Evolutionary conservation across 2,888 invertebrate genomes (phyloP).

Genomic region (Limnephilus rhombicus): DNA sequence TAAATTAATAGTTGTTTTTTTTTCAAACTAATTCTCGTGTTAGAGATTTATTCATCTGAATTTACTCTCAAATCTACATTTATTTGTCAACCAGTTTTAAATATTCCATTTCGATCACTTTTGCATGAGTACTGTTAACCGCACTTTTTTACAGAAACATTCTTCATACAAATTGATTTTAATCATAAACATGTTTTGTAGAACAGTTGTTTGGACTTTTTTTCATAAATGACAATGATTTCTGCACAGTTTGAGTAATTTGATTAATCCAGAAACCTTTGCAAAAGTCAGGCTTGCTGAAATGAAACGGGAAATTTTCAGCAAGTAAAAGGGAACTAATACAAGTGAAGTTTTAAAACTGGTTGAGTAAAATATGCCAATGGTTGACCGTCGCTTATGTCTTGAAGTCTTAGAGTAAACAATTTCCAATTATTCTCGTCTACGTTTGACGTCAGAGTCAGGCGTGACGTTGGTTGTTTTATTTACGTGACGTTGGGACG

Average conservation of each 20-base stretch:
- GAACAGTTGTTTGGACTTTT: not conserved
- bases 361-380: slow-evolving; percentile 26
- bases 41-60: not conserved
- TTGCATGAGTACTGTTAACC: not conserved
- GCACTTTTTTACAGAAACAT: not conserved
- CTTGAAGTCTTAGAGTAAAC: not conserved
- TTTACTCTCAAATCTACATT: not conserved
- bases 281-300: slow-evolving; percentile 15
- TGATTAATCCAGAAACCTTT: slow-evolving; percentile 21
- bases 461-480: not conserved
- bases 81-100: slow-evolving; percentile 31
- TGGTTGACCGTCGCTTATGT: slow-evolving; percentile 2
- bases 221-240: slow-evolving; percentile 8
- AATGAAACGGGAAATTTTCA: not conserved
- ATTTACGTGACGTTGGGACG: not conserved
- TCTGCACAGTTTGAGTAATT: not conserved
- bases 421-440: not conserved
- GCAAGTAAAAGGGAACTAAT: not conserved
- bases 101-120: slow-evolving; percentile 30
- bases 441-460: not conserved
- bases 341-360: slow-evolving; percentile 38
- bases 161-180: slow-evolving; percentile 17
- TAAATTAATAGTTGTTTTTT: not conserved
- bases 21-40: not conserved
- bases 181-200: slow-evolving; percentile 24